These are phyloP conservation scores for Hypotaenidia okinawae DNA, from an alignment of 2,797 vertebrate genomes.

Conservation along the genomic window DNA sequence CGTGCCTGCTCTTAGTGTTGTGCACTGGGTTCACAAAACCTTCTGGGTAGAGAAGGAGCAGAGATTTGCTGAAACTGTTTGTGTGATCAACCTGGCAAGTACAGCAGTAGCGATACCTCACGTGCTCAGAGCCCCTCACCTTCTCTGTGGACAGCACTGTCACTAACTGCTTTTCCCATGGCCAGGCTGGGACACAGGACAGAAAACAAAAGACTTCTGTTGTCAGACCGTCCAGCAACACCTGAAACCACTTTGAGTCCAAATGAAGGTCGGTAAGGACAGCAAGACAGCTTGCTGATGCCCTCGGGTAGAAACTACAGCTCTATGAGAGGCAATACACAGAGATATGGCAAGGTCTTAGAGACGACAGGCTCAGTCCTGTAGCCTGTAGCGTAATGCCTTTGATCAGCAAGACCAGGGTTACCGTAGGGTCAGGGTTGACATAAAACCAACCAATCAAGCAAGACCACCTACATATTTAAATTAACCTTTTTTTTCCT, in stretches of 20 bases:
- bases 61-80: neutral
- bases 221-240: neutral
- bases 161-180: neutral
- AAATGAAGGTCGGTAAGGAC: conserved; percentile 40
- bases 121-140: neutral
- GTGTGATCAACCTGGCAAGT: neutral
- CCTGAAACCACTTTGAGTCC: neutral
- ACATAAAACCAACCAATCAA: conserved; percentile 70
- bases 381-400: conserved; percentile 56
- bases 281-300: neutral
- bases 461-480: conserved; percentile 71
- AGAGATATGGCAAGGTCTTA: neutral
- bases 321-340: neutral
- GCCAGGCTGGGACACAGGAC: neutral
- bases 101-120: neutral
- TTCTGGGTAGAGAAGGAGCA: neutral
- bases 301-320: neutral
- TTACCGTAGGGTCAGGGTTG: conserved; percentile 74
- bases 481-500: conserved; percentile 60
- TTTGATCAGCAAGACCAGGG: conserved; percentile 75
- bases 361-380: conserved; percentile 19
- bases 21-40: neutral
- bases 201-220: neutral
- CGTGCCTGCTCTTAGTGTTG: neutral
- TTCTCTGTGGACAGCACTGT: neutral